Evolutionary conservation across 2,113 vertebrate species (phyloP).

Genomic region (Chaetodon auriga): DNA sequence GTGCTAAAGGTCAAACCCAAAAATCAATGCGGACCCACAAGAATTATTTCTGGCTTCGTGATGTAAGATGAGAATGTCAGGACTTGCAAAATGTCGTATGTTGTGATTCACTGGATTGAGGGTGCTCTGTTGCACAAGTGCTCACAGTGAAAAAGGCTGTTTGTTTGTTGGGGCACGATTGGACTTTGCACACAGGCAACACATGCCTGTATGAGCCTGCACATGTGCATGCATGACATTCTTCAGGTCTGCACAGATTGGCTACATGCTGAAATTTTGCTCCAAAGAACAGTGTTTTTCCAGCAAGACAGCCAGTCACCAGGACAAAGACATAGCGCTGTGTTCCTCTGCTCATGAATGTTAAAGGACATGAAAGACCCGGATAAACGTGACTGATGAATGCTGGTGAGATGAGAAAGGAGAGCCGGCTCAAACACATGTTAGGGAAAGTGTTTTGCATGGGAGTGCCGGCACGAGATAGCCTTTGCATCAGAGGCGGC

Average conservation of each 20-base stretch:
- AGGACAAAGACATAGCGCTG: not conserved
- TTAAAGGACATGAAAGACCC: constrained; percentile 33
- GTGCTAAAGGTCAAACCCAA: constrained; percentile 19
- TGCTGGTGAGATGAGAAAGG: not conserved
- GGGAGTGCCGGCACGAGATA: constrained; percentile 29
- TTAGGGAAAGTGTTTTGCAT: constrained; percentile 36
- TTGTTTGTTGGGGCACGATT: constrained; percentile 36
- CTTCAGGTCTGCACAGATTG: constrained; percentile 29
- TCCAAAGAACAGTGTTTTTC: not conserved
- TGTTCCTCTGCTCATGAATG: constrained; percentile 9
- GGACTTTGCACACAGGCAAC: constrained; percentile 29
- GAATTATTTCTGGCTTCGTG: constrained; percentile 32
- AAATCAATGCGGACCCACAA: constrained; percentile 12
- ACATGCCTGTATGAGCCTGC: constrained; percentile 20
- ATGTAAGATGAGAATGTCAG: constrained; percentile 17
- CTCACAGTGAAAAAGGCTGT: not conserved
- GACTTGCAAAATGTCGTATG: constrained; percentile 12
- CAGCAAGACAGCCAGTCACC: not conserved
- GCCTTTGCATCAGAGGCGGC: constrained; percentile 41
- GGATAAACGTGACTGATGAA: constrained; percentile 20
- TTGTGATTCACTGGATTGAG: constrained; percentile 26
- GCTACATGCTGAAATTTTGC: constrained; percentile 30
- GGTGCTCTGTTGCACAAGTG: constrained; percentile 6
- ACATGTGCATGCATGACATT: constrained; percentile 12
- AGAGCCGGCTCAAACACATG: constrained; percentile 17